Conservation (phyloP, 2,888 invertebrate genomes). For the Nemapogon koenigi region DNA sequence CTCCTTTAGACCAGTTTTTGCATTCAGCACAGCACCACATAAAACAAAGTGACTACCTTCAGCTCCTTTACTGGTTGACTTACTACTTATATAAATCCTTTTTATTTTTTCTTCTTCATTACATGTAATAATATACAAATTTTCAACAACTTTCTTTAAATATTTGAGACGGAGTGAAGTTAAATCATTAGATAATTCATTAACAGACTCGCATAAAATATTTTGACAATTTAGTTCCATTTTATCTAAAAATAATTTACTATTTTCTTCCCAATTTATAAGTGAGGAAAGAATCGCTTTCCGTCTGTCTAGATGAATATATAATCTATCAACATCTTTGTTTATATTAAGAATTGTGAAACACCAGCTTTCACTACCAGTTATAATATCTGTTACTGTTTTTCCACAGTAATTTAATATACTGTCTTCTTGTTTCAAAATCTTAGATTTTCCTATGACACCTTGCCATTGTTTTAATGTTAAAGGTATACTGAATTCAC, state of each 20-base stretch:
- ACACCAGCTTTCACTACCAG: constrained; percentile 50
- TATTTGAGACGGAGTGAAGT: constrained; percentile 37
- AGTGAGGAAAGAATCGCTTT: constrained; percentile 22
- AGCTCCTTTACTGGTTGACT: constrained; percentile 33
- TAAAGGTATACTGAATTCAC: constrained; percentile 71
- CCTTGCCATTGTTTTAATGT: constrained; percentile 64
- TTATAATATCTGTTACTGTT: constrained; percentile 31
- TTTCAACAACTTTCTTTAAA: constrained; percentile 29
- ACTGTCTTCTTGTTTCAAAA: constrained; percentile 18
- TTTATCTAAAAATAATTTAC: neutral
- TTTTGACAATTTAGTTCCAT: neutral
- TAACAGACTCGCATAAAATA: constrained; percentile 26
- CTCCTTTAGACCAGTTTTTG: constrained; percentile 59
- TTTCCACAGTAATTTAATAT: constrained; percentile 34
- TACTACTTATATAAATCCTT: constrained; percentile 35
- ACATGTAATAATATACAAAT: constrained; percentile 24
- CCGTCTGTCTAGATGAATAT: constrained; percentile 58
- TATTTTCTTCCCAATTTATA: neutral
- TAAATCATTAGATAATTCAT: constrained; percentile 26
- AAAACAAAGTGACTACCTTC: constrained; percentile 28
- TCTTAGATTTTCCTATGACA: constrained; percentile 19
- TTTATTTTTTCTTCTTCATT: too few relatives aligned
- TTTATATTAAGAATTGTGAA: constrained; percentile 42
- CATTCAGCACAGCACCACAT: constrained; percentile 69
- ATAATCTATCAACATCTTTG: constrained; percentile 45